Percentiles rank a stretch among this genome's conserved stretches.
These are phyloP conservation scores for Lithophane leautieri DNA, from an alignment of 2,888 invertebrate genomes.

Conservation along the genomic window DNA sequence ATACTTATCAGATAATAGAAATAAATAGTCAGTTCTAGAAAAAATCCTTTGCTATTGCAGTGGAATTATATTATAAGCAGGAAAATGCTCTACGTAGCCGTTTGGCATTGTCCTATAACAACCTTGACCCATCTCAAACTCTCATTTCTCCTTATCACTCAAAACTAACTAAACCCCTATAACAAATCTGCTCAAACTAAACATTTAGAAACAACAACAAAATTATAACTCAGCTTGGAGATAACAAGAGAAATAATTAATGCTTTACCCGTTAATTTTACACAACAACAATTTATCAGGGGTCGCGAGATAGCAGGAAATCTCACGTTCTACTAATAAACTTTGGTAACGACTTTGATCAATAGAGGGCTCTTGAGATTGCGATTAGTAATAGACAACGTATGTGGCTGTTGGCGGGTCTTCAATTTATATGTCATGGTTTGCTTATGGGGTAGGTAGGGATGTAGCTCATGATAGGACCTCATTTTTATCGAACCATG, in stretches of 20 bases:
- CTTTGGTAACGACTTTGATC: conserved; percentile 63
- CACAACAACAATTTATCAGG: conserved; percentile 72
- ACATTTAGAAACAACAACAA: conserved; percentile 54
- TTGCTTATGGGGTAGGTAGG: background rate
- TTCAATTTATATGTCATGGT: conserved; percentile 15
- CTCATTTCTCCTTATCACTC: background rate
- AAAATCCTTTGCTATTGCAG: background rate
- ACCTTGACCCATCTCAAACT: background rate
- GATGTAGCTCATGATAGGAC: background rate
- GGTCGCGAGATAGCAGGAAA: conserved; percentile 41
- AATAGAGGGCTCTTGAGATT: conserved; percentile 49
- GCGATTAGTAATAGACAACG: conserved; percentile 29
- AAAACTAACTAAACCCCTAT: conserved; percentile 7
- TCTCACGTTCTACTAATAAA: conserved; percentile 69
- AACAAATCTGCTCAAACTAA: conserved; percentile 49
- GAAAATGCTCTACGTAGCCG: background rate
- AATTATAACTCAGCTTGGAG: conserved; percentile 61
- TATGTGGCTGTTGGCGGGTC: conserved; percentile 15
- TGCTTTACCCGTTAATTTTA: conserved; percentile 75
- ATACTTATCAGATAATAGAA: background rate
- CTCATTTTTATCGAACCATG: background rate
- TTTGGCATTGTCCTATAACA: background rate
- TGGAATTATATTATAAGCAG: background rate
- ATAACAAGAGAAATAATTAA: conserved; percentile 77
- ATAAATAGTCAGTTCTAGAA: background rate